phyloP scores from a whole-genome alignment of 2,113 vertebrate genomes.

The Nematolebias whitei region DNA sequence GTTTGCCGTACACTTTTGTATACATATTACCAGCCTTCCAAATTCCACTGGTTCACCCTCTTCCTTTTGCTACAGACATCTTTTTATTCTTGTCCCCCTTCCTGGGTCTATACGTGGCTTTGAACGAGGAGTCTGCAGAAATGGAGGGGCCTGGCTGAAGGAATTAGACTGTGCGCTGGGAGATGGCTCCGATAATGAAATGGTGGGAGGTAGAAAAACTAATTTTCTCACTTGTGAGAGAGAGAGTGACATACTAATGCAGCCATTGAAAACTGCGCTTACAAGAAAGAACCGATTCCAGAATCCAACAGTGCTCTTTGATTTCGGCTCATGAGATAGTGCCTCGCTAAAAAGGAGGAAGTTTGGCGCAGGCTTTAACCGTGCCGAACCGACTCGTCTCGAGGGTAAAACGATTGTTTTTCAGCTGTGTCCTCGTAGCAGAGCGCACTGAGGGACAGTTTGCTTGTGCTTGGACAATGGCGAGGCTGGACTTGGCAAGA shows the following conservation, averaged over 20 bases:
- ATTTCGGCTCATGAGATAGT: conserved; percentile 47
- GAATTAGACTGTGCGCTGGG: conserved; percentile 69
- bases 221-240: conserved; percentile 69
- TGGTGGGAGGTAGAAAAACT: conserved; percentile 76
- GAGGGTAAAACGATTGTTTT: conserved; percentile 51
- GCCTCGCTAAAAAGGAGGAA: conserved; percentile 39
- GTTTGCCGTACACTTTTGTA: conserved; percentile 10
- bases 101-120: conserved; percentile 58
- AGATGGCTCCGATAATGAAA: conserved; percentile 77
- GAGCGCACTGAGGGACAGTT: conserved; percentile 45
- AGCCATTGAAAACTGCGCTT: conserved; percentile 56
- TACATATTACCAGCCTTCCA: conserved; percentile 26
- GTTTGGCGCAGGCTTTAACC: conserved; percentile 26
- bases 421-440: conserved; percentile 37
- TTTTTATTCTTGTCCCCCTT: conserved; percentile 41
- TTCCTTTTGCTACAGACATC: background rate
- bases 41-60: conserved; percentile 32
- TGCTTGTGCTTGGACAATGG: conserved; percentile 66
- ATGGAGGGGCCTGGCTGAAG: conserved; percentile 54
- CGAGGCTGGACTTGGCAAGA: conserved; percentile 63
- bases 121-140: conserved; percentile 61
- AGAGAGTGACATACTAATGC: conserved; percentile 64
- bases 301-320: conserved; percentile 45
- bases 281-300: conserved; percentile 36
- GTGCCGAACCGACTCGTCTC: conserved; percentile 36